Evolutionary conservation across 1,140 invertebrate genomes (phyloP).

Genomic region (Armadillidium nasatum): DNA sequence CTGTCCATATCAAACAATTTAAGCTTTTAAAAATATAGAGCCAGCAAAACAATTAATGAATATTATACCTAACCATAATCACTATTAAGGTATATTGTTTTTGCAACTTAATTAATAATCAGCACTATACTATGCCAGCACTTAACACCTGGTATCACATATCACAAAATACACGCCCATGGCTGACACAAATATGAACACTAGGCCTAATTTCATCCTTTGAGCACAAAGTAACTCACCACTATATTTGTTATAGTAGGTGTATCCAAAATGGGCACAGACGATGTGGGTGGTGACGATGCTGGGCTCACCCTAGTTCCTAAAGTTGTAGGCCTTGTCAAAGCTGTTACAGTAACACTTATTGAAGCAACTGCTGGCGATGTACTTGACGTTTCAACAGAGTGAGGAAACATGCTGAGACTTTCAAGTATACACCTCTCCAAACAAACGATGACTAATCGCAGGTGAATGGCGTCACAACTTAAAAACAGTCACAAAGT

Average conservation of each 20-base stretch:
- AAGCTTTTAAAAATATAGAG: too few species aligned
- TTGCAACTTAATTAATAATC: too few species aligned
- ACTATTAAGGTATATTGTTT: too few species aligned
- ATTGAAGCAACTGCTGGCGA: neutral
- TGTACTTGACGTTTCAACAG: neutral
- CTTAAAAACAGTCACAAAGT: slow-evolving; percentile 11
- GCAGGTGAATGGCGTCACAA: slow-evolving; percentile 4
- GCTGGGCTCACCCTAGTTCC: neutral
- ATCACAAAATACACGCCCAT: too few species aligned
- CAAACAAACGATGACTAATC: slow-evolving; percentile 12
- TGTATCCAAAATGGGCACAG: neutral
- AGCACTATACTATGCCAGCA: too few species aligned
- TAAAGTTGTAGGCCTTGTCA: neutral
- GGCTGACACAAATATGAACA: neutral
- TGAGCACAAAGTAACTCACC: neutral
- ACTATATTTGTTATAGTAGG: slow-evolving; percentile 5
- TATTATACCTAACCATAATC: too few species aligned
- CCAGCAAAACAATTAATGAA: too few species aligned
- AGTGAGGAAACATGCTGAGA: slow-evolving; percentile 7
- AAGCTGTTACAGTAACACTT: neutral
- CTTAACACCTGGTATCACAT: too few species aligned
- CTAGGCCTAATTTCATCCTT: neutral
- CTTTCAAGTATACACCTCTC: slow-evolving; percentile 4
- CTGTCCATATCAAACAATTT: too few species aligned
- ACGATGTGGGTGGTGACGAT: neutral